These are phyloP conservation scores for Myotis findleyi DNA, from an alignment of 2,797 vertebrate genomes.

Conservation along the genomic window DNA sequence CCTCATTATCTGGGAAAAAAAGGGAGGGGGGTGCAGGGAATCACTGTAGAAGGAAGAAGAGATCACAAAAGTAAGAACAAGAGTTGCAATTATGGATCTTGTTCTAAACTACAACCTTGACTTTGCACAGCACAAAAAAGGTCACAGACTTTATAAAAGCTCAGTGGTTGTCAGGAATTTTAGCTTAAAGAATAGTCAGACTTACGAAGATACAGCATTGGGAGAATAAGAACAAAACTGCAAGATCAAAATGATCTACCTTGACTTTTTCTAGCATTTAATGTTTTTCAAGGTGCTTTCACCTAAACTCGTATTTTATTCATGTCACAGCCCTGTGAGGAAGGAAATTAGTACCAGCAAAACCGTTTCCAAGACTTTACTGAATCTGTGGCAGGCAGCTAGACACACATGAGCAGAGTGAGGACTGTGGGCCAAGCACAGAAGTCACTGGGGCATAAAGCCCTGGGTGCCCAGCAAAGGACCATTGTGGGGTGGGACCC, in stretches of 20 bases:
- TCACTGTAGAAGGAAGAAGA: neutral
- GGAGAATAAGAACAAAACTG: neutral
- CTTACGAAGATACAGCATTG: neutral
- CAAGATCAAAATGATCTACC: conserved; percentile 21
- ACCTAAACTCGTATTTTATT: conserved; percentile 22
- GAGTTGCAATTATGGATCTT: neutral
- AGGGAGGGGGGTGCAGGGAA: rapidly evolving
- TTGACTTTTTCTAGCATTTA: conserved; percentile 23
- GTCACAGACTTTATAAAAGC: neutral
- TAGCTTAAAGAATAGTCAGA: neutral
- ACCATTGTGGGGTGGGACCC: too few species aligned
- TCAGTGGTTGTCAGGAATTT: neutral
- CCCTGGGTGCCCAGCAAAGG: too few species aligned
- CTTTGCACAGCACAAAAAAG: neutral
- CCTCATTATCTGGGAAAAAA: neutral
- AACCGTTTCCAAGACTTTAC: neutral
- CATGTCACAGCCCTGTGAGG: neutral
- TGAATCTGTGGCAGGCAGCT: neutral
- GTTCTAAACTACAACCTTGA: neutral
- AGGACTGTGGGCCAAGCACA: too few species aligned
- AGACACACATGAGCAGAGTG: too few species aligned
- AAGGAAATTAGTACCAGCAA: conserved; percentile 14
- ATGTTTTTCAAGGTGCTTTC: neutral
- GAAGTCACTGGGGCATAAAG: too few species aligned
- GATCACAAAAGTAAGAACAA: conserved; percentile 23